Conservation (phyloP, 2,888 invertebrate species). For the Kuschelorhynchus macadamiae region DNA sequence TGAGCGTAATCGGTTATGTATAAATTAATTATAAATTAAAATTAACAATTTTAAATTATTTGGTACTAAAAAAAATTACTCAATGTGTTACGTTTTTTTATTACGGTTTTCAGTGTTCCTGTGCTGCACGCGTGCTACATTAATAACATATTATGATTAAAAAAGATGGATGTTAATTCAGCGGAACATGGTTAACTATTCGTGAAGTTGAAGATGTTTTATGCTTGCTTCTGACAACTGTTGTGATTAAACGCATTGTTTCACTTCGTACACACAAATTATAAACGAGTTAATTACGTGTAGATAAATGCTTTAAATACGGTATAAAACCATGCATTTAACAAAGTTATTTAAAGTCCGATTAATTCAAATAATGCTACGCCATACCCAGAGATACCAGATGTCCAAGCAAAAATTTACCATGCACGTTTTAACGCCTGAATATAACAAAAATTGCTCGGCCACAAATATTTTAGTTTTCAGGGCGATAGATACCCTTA, state of each 20-base stretch:
- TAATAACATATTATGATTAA: not conserved
- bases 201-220: not conserved
- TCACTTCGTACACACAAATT: not conserved
- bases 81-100: no score
- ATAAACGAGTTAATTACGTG: not conserved
- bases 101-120: not conserved
- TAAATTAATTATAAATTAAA: no score
- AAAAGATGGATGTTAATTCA: not conserved
- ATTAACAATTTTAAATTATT: no score
- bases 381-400: no score
- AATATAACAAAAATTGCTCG: no score
- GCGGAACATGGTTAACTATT: not conserved
- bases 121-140: not conserved
- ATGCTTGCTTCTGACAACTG: constrained; percentile 3
- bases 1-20: no score
- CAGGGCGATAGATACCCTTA: no score
- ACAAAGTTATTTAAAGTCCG: not conserved
- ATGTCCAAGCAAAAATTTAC: no score
- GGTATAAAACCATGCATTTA: no score
- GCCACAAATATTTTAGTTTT: no score
- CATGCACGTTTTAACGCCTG: no score
- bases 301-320: constrained; percentile 1
- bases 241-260: constrained; percentile 19
- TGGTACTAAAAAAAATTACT: no score
- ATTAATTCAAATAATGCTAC: not conserved